phyloP scores from a whole-genome alignment of 2,888 invertebrate species.

The Eustalomyia histrio region DNA sequence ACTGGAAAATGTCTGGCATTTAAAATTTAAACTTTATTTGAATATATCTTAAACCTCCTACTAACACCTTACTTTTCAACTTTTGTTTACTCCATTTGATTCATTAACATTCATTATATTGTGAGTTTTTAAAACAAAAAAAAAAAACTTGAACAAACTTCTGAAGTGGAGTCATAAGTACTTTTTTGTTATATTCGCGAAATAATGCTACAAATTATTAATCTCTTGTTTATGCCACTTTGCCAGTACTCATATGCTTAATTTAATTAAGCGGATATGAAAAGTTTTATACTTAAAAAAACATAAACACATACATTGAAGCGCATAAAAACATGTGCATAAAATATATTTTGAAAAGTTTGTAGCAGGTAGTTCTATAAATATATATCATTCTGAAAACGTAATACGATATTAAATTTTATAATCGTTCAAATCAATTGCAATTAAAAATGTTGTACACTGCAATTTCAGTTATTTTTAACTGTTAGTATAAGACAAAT shows the following conservation, averaged over 20 bases:
- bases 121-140: conserved; percentile 26
- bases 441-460: too few relatives aligned
- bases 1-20: too few relatives aligned
- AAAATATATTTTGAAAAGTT: conserved; percentile 35
- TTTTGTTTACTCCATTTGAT: conserved; percentile 42
- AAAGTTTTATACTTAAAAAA: conserved; percentile 62
- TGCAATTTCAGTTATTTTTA: too few relatives aligned
- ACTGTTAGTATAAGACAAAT: too few relatives aligned
- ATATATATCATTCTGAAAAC: too few relatives aligned
- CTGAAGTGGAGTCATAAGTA: conserved; percentile 25
- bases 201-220: conserved; percentile 66
- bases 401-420: too few relatives aligned
- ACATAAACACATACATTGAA: conserved; percentile 21
- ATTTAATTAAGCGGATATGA: conserved; percentile 74
- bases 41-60: too few relatives aligned
- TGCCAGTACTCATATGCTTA: conserved; percentile 62
- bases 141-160: too few relatives aligned
- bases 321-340: not conserved
- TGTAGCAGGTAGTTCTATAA: not conserved
- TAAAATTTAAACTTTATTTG: too few relatives aligned
- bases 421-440: too few relatives aligned
- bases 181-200: conserved; percentile 17
- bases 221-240: conserved; percentile 67
- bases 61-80: too few relatives aligned
- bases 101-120: conserved; percentile 51